A percentile compares a stretch with the other conserved stretches of the same genome.
Evolutionary conservation across 2,113 vertebrate genomes (phyloP).

Genomic region (Dermatemys mawii): DNA sequence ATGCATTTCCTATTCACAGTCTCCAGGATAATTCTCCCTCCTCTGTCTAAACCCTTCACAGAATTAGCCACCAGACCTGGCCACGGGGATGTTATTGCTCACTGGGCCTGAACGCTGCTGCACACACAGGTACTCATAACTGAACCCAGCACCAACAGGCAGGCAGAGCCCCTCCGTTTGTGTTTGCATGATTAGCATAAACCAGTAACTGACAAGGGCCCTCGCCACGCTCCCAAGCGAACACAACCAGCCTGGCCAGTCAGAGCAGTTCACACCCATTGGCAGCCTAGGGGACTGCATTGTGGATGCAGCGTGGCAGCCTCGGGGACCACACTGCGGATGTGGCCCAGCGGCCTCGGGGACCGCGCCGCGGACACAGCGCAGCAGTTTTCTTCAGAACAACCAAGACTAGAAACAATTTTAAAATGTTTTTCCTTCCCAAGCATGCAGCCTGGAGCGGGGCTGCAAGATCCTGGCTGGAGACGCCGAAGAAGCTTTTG

Average conservation of each 20-base stretch:
- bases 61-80: background rate
- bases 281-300: background rate
- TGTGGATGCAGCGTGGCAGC: too few relatives aligned
- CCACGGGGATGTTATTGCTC: background rate
- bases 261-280: background rate
- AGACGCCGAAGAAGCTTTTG: background rate
- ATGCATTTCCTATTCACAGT: background rate
- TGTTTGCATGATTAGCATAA: conserved; percentile 18
- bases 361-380: background rate
- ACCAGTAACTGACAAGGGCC: background rate
- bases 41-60: background rate
- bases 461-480: background rate
- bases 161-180: conserved; percentile 23
- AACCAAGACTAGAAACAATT: background rate
- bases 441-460: background rate
- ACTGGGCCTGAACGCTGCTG: background rate
- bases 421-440: background rate
- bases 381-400: background rate
- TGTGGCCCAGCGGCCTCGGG: too few relatives aligned
- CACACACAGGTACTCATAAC: background rate
- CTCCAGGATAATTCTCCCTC: background rate
- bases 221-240: conserved; percentile 56
- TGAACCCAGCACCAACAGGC: conserved; percentile 19
- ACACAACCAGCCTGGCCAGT: conserved; percentile 9
- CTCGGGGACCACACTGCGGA: background rate